Percentiles rank a stretch among this genome's conserved stretches.
phyloP scores from a whole-genome alignment of 2,888 invertebrate species.

The Capitulum mitella region DNA sequence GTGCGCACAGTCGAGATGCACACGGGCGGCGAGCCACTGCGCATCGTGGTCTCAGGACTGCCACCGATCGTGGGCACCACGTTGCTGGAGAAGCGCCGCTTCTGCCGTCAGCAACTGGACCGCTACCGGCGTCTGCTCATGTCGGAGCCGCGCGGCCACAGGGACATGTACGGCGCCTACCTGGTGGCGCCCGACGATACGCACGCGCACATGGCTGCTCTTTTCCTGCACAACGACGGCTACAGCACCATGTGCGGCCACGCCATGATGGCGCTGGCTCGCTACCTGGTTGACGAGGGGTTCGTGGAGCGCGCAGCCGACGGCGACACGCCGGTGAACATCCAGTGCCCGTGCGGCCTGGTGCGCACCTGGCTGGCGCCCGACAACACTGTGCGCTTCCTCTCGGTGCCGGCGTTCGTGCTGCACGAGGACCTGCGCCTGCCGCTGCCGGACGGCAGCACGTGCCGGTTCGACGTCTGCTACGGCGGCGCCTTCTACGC shows the following conservation, averaged over 20 bases:
- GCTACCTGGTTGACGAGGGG: not conserved
- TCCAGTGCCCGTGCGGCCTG: conserved; percentile 2
- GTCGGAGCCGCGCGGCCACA: not conserved
- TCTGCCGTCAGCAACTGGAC: conserved; percentile 18
- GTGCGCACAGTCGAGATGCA: not conserved
- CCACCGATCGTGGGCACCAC: not conserved
- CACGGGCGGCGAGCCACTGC: not conserved
- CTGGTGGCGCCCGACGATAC: not conserved
- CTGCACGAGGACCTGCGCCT: not conserved
- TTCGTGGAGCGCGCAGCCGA: not conserved
- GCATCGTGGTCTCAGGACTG: not conserved
- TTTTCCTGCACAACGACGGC: not conserved
- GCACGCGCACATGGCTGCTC: not conserved
- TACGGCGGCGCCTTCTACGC: not conserved
- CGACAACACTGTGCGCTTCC: not conserved
- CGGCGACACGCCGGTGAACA: not conserved
- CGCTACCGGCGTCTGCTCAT: not conserved
- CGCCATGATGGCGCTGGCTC: not conserved
- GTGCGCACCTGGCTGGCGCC: not conserved
- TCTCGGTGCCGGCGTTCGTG: conserved; percentile 1
- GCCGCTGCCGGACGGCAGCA: not conserved
- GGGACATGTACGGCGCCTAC: not conserved
- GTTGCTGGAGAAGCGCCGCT: not conserved
- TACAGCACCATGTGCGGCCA: conserved; percentile 8
- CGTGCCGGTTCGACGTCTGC: not conserved